Percentiles rank a stretch among this genome's conserved stretches.
These are phyloP conservation scores for Lordiphosa mommai DNA, from an alignment of 1,140 invertebrate genomes.

Conservation along the genomic window DNA sequence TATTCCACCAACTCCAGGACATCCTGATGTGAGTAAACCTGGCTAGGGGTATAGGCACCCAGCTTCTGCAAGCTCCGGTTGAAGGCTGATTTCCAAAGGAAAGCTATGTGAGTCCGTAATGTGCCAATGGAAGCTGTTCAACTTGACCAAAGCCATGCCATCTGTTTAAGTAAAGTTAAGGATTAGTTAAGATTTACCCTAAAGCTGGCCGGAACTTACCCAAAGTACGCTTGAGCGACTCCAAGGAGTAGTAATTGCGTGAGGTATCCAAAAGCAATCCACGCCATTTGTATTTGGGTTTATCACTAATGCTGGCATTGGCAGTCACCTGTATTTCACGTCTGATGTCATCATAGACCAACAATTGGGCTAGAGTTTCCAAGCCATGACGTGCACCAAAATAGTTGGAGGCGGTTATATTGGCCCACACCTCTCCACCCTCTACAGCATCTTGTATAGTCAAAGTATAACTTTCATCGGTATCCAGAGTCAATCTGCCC, in stretches of 20 bases:
- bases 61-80: conserved; percentile 86
- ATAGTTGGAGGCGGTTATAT: conserved; percentile 84
- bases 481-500: conserved; percentile 81
- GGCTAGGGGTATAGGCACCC: conserved; percentile 86
- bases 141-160: conserved; percentile 89
- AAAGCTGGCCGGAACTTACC: conserved; percentile 68
- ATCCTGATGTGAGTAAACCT: conserved; percentile 83
- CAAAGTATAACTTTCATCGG: conserved; percentile 86
- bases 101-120: conserved; percentile 94
- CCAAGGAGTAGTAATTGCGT: conserved; percentile 86
- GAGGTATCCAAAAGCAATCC: conserved; percentile 89
- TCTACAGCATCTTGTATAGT: conserved; percentile 80
- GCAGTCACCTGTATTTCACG: conserved; percentile 81
- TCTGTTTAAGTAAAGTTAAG: conserved; percentile 78
- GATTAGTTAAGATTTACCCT: not conserved
- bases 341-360: conserved; percentile 84
- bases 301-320: conserved; percentile 84
- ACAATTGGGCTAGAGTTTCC: conserved; percentile 89
- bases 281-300: conserved; percentile 87
- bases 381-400: conserved; percentile 88
- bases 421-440: conserved; percentile 80
- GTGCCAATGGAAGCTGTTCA: conserved; percentile 94
- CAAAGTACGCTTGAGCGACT: conserved; percentile 86
- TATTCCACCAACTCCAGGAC: conserved; percentile 83
- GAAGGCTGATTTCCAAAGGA: conserved; percentile 86